phyloP scores from a whole-genome alignment of 2,888 invertebrate genomes.

The Exephanes ischioxanthus region DNA sequence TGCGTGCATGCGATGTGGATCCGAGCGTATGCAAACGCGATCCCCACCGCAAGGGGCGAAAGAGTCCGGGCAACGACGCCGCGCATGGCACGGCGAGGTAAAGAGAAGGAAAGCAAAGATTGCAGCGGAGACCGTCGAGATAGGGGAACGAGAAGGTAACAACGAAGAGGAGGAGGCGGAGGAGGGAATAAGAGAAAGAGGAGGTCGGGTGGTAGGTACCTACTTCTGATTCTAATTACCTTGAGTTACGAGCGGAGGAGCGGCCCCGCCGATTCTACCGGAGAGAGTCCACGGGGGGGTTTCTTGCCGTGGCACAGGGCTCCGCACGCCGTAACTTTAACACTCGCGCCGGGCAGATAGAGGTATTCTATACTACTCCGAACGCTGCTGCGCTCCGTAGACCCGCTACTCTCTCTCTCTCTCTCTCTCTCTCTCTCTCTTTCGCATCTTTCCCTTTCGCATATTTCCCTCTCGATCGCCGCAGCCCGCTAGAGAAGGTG shows the following conservation, averaged over 20 bases:
- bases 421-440: no score
- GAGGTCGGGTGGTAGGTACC: constrained; percentile 69
- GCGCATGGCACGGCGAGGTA: constrained; percentile 30
- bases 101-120: constrained; percentile 27
- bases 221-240: constrained; percentile 72
- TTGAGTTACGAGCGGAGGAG: constrained; percentile 71
- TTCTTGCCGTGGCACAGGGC: constrained; percentile 58
- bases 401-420: neutral
- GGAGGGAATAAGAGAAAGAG: constrained; percentile 51
- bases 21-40: constrained; percentile 54
- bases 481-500: neutral
- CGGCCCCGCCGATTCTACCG: constrained; percentile 66
- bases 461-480: no score
- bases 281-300: constrained; percentile 55
- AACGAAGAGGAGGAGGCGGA: constrained; percentile 34
- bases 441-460: no score
- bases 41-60: constrained; percentile 46
- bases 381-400: neutral
- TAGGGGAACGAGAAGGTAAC: neutral
- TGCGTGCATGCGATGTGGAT: constrained; percentile 46
- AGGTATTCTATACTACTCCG: constrained; percentile 32
- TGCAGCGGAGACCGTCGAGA: constrained; percentile 14
- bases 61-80: constrained; percentile 13
- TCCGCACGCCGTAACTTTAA: constrained; percentile 68
- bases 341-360: constrained; percentile 59